Evolutionary conservation across 1,140 invertebrate genomes (phyloP), one percentile per base, ranked within the genome.

Genomic region (Drosophila punjabiensis): DNA sequence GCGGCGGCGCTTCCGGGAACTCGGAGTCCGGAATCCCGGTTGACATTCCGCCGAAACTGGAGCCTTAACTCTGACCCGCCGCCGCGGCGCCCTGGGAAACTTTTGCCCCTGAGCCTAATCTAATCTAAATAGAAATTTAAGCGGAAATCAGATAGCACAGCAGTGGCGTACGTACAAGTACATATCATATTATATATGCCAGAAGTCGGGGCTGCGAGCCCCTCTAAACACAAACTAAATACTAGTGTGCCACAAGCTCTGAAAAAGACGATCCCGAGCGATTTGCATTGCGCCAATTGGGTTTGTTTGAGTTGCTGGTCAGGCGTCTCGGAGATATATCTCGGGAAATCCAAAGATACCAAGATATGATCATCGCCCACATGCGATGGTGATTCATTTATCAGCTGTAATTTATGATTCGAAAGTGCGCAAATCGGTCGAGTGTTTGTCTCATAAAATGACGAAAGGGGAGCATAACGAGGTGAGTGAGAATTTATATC

Each of bases 111-210:
- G 48, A 16, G 63, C 33, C n/a, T 58, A 48, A 73, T 73, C 70
- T 73, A 73, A 61, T 61, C 32, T 61, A 43, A 43, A 52, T 74
- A 30, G 53, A 61, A 61, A 61, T 43, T 73, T 73, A 73, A 61
- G n/a, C 67, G 70, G 67, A 74, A 74, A 74, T 60, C 55, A 43
- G 67, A 74, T 71, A 60, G 70, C 68, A 43, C n/a, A 30, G 28
- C n/a, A 37, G 28, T 30, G 33, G 18, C 33, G 55, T 56, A 24
- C 55, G 35, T 58, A 39, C 53, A 37, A 14, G 7, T 32, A 24
- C 24, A 24, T 24, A 24, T 24, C 24, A 24, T 24, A 33, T 18
- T 13, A 33, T 4, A 11, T 13, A 18, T 18, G 13, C 16, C 2
- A n/a, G 16, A 1, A 28, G 47, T 47, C 18, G 7, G 24, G 39